Evolutionary conservation across 2,888 invertebrate species (phyloP).

Genomic region (Andrena camellia): DNA sequence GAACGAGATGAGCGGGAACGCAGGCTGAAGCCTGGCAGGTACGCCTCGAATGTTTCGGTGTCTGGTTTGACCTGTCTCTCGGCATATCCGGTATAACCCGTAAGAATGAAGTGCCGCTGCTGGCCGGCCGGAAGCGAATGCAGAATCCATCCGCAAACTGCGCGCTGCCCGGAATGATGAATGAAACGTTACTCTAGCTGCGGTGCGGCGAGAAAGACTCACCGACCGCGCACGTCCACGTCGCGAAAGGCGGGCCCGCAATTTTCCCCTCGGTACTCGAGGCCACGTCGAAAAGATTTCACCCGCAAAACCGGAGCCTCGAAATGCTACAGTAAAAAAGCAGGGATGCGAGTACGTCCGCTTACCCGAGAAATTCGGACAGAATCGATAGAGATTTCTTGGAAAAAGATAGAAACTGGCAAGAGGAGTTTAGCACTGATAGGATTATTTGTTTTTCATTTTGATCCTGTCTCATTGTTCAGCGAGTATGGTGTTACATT

Average conservation of each 20-base stretch:
- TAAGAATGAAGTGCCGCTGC: slow-evolving; percentile 62
- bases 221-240: slow-evolving; percentile 20
- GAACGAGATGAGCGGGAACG: slow-evolving; percentile 10
- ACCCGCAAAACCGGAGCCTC: background rate
- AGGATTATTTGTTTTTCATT: too few relatives aligned
- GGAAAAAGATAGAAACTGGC: too few relatives aligned
- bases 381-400: too few relatives aligned
- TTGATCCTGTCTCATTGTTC: too few relatives aligned
- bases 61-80: slow-evolving; percentile 60
- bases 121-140: slow-evolving; percentile 59
- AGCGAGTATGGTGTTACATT: too few relatives aligned
- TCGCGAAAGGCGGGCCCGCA: slow-evolving; percentile 23
- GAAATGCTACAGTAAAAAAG: too few relatives aligned
- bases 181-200: slow-evolving; percentile 60
- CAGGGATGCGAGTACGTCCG: too few relatives aligned
- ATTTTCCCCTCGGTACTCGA: slow-evolving; percentile 39
- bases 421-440: too few relatives aligned
- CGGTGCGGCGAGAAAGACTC: slow-evolving; percentile 12
- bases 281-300: slow-evolving; percentile 16
- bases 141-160: slow-evolving; percentile 67
- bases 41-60: slow-evolving; percentile 55
- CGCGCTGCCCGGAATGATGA: slow-evolving; percentile 59
- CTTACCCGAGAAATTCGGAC: too few relatives aligned
- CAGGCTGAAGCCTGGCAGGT: slow-evolving; percentile 38
- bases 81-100: slow-evolving; percentile 45